Evolutionary conservation across 2,888 invertebrate species (phyloP).

Genomic region (Patella depressa): DNA sequence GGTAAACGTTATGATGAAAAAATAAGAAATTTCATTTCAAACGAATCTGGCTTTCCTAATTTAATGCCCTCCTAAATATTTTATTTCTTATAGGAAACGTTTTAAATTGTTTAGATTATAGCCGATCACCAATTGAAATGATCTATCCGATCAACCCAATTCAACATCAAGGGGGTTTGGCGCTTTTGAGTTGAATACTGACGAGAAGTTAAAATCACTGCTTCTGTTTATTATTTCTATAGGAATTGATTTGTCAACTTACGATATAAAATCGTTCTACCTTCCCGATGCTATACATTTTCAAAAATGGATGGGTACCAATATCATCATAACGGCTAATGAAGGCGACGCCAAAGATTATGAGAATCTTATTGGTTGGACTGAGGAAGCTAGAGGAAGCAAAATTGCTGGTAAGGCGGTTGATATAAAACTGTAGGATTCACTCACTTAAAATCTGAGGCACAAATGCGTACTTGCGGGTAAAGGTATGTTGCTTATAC

Average conservation of each 20-base stretch:
- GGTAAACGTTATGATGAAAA: too few species aligned
- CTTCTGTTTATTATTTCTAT: neutral
- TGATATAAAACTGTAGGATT: neutral
- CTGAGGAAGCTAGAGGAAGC: slow-evolving; percentile 35
- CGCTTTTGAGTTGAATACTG: neutral
- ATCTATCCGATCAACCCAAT: too few species aligned
- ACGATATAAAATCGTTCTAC: slow-evolving; percentile 27
- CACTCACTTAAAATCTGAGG: too few species aligned
- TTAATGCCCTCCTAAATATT: too few species aligned
- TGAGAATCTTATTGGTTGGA: slow-evolving; percentile 18
- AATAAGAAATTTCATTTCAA: too few species aligned
- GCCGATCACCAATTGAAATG: too few species aligned
- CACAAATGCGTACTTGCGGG: too few species aligned
- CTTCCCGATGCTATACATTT: slow-evolving; percentile 52
- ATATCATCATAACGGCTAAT: slow-evolving; percentile 53
- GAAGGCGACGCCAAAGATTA: slow-evolving; percentile 58
- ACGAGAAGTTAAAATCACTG: neutral
- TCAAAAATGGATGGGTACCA: slow-evolving; percentile 35
- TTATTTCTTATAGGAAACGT: too few species aligned
- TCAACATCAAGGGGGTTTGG: too few species aligned
- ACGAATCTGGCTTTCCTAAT: too few species aligned
- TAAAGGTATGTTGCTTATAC: too few species aligned
- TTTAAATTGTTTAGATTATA: too few species aligned
- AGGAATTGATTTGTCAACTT: slow-evolving; percentile 27
- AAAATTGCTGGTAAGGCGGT: slow-evolving; percentile 13